Evolutionary conservation across 2,113 vertebrate genomes (phyloP).

Genomic region (Coreoperca whiteheadi): DNA sequence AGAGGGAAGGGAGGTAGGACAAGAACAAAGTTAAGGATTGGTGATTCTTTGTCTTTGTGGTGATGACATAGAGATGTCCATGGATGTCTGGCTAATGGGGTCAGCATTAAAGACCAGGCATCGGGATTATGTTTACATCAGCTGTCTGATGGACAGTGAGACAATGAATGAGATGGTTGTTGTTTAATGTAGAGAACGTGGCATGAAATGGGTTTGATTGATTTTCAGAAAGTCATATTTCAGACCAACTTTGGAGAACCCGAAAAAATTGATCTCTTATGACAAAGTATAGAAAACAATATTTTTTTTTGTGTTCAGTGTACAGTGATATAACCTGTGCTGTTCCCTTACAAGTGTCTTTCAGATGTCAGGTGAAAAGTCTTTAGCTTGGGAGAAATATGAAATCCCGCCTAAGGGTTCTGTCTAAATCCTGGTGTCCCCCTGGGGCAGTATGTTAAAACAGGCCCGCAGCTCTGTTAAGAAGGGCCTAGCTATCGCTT

Average conservation of each 20-base stretch:
- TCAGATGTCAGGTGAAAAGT: conserved; percentile 9
- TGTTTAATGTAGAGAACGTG: neutral
- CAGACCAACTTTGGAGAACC: neutral
- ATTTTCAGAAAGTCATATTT: neutral
- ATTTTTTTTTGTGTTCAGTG: neutral
- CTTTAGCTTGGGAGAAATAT: conserved; percentile 25
- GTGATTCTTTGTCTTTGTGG: conserved; percentile 56
- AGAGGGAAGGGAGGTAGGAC: neutral
- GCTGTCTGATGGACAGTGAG: conserved; percentile 47
- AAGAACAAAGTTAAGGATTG: conserved; percentile 28
- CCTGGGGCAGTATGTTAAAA: conserved; percentile 50
- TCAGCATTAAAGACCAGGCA: conserved; percentile 53
- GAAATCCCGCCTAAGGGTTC: conserved; percentile 34
- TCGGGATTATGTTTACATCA: conserved; percentile 66
- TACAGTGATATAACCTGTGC: neutral
- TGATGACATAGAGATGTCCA: conserved; percentile 66
- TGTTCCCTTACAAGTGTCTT: conserved; percentile 8
- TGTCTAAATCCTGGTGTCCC: conserved; percentile 49
- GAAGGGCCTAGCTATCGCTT: conserved; percentile 63
- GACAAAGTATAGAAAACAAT: neutral
- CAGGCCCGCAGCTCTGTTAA: conserved; percentile 54
- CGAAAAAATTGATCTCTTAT: neutral
- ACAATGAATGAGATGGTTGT: conserved; percentile 11
- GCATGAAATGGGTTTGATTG: neutral
- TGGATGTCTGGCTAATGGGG: conserved; percentile 64